A percentile compares a stretch with the other conserved stretches of the same genome.
Evolutionary conservation across 2,113 vertebrate genomes (phyloP).

Genomic region (Uria aalge): DNA sequence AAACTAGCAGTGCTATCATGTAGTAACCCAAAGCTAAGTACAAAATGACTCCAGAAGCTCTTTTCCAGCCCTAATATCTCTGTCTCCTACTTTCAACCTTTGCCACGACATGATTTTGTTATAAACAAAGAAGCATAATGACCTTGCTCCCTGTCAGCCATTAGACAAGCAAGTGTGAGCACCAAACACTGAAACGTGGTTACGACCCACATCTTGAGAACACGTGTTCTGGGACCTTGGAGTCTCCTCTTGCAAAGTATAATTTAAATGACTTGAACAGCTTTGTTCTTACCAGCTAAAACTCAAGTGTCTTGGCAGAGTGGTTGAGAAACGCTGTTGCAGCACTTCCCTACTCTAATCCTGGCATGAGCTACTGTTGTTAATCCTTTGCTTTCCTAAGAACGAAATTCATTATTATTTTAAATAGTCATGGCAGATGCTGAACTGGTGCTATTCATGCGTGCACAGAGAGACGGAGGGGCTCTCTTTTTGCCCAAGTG

Average conservation of each 20-base stretch:
- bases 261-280: neutral
- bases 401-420: slow-evolving; percentile 23
- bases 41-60: neutral
- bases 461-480: neutral
- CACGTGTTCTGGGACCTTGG: neutral
- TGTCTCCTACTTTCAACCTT: neutral
- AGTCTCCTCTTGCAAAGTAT: neutral
- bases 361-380: neutral
- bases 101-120: neutral
- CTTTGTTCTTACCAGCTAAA: neutral
- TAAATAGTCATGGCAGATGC: neutral
- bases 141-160: neutral
- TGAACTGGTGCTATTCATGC: neutral
- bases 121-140: neutral
- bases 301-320: slow-evolving; percentile 13
- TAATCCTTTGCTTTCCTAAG: slow-evolving; percentile 9
- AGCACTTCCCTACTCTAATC: neutral
- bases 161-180: neutral
- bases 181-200: neutral
- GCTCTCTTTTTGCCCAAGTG: neutral
- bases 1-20: neutral
- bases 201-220: neutral
- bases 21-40: neutral
- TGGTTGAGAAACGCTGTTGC: neutral
- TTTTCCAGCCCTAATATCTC: neutral